These are phyloP conservation scores for Blastomussa wellsi DNA, from an alignment of 92 coral and sea anemone species.

Conservation along the genomic window DNA sequence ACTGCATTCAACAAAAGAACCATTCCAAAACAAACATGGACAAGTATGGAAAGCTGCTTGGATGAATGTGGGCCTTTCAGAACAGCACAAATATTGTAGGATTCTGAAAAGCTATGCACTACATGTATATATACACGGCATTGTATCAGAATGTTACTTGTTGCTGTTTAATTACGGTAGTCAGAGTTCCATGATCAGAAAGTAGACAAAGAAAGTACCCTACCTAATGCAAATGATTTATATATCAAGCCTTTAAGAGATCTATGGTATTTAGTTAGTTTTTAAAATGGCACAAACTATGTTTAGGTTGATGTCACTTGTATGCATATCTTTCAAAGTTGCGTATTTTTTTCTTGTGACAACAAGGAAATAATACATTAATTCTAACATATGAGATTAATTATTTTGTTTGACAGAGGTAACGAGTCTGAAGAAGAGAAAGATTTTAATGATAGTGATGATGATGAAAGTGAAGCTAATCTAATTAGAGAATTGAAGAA, in stretches of 20 bases:
- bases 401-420: constrained; percentile 4
- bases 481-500: constrained; percentile 60
- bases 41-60: too few relatives aligned
- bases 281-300: not conserved
- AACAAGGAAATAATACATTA: not conserved
- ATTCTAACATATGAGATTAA: not conserved
- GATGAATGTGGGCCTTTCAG: too few relatives aligned
- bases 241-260: not conserved
- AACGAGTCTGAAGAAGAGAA: constrained; percentile 25
- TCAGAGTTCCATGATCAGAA: not conserved
- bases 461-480: constrained; percentile 49
- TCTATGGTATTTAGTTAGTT: too few relatives aligned
- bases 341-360: not conserved
- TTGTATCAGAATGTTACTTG: not conserved
- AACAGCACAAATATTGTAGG: too few relatives aligned
- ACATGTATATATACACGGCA: not conserved
- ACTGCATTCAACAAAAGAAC: too few relatives aligned
- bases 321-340: not conserved
- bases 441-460: constrained; percentile 22
- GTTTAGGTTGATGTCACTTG: not conserved
- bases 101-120: not conserved
- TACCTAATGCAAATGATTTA: not conserved
- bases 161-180: not conserved
- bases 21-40: too few relatives aligned
- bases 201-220: not conserved